A percentile compares a stretch with the other conserved stretches of the same genome.
phyloP scores from a whole-genome alignment of 1,140 invertebrate genomes.

The Ceratitis capitata region DNA sequence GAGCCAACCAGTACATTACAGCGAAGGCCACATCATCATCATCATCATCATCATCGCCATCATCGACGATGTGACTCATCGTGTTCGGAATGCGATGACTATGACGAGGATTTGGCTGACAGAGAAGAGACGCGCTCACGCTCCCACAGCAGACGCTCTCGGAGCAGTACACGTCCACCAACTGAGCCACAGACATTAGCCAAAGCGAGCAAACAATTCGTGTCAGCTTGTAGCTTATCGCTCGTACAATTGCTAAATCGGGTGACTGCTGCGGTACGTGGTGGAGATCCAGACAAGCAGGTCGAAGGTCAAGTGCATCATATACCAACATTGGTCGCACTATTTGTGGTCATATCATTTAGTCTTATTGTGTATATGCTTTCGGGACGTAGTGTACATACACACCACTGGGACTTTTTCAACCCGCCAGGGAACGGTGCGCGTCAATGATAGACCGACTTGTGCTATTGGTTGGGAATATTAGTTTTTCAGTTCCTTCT shows the following conservation, averaged over 20 bases:
- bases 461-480: neutral
- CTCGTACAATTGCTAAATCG: slow-evolving; percentile 73
- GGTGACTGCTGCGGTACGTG: slow-evolving; percentile 72
- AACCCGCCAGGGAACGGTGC: slow-evolving; percentile 74
- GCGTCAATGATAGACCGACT: slow-evolving; percentile 43
- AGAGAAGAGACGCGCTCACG: slow-evolving; percentile 55
- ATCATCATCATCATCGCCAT: slow-evolving; percentile 57
- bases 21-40: slow-evolving; percentile 54
- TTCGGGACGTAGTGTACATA: slow-evolving; percentile 73
- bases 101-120: slow-evolving; percentile 44
- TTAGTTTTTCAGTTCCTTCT: neutral
- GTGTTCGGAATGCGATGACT: slow-evolving; percentile 45
- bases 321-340: slow-evolving; percentile 76
- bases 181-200: slow-evolving; percentile 63
- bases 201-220: slow-evolving; percentile 73
- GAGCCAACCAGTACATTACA: slow-evolving; percentile 44
- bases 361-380: slow-evolving; percentile 69
- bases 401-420: slow-evolving; percentile 86
- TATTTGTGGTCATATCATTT: slow-evolving; percentile 78
- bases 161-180: slow-evolving; percentile 63
- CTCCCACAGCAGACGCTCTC: slow-evolving; percentile 61
- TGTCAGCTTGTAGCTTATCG: slow-evolving; percentile 72
- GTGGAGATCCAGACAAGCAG: slow-evolving; percentile 67
- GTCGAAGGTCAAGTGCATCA: slow-evolving; percentile 64
- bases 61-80: slow-evolving; percentile 47